These are phyloP conservation scores for Augochlorella aurata DNA, from an alignment of 2,888 invertebrate species.

Conservation along the genomic window DNA sequence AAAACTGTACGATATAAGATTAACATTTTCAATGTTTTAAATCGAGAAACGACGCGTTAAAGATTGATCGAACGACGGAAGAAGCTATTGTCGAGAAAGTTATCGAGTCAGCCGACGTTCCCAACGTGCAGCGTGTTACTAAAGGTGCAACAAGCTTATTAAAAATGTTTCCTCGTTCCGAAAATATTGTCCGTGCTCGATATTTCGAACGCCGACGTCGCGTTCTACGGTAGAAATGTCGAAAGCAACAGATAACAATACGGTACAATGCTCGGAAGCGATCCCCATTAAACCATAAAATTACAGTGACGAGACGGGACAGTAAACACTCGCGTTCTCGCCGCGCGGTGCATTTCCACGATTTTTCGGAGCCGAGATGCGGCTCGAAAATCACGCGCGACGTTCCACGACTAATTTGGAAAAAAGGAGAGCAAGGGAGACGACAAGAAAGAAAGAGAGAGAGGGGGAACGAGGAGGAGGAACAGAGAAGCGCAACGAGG, in stretches of 20 bases:
- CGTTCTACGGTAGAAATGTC: background rate
- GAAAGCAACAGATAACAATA: slow-evolving; percentile 4
- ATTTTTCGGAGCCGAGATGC: background rate
- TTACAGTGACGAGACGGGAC: slow-evolving; percentile 4
- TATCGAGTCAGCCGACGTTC: too few species aligned
- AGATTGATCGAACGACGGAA: too few species aligned
- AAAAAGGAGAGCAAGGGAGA: background rate
- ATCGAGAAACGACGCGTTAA: too few species aligned
- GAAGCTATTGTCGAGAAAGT: too few species aligned
- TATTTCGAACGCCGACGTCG: background rate
- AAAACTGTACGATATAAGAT: too few species aligned
- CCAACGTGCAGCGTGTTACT: too few species aligned
- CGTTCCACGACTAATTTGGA: slow-evolving; percentile 12
- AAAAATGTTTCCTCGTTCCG: background rate
- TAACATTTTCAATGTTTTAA: too few species aligned
- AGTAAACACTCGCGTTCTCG: background rate
- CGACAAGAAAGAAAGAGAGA: too few species aligned
- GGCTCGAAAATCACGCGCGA: slow-evolving; percentile 10
- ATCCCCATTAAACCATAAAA: slow-evolving; percentile 6
- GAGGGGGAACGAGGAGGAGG: background rate
- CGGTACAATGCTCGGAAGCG: slow-evolving; percentile 2
- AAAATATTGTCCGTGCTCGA: background rate
- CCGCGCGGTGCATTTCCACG: background rate
- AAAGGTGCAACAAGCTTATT: too few species aligned
- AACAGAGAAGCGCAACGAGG: slow-evolving; percentile 14